Base-by-base conservation (phyloP, 2,888 invertebrate species). In the Litoditis marina region DNA sequence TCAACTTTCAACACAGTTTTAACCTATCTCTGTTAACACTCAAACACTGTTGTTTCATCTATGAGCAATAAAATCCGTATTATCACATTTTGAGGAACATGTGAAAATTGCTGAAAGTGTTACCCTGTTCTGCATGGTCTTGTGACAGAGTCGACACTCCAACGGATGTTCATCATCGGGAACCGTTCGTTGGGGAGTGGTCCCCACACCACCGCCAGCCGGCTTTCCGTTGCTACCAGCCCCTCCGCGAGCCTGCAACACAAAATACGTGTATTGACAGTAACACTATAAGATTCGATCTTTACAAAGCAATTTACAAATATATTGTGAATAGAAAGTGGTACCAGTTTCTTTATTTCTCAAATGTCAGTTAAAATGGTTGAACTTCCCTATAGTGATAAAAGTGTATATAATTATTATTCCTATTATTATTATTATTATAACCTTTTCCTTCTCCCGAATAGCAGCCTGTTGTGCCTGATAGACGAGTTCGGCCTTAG, bases 131-230 rank as follows among this genome's bases (percentile, higher is more conserved):
- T 78, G 73, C 71, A 80, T 76, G 16, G 74, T 74, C 65, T 81
- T 81, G 63, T 77, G 70, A 65, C 81, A 81, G n/a, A 79, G 62
- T n/a, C 68, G 59, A 61, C 81, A 81, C 67, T 79, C 78, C 34
- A 81, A 60, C 25, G 76, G 73, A 44, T 80, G 80, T 53, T 81
- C 80, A 54, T 78, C 77, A 63, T 74, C 71, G 5, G 69, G 57
- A 31, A 62, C 46, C 27, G 42, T 44, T 16, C 62, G 46, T n/a
- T n/a, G n/a, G 8, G 46, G 50, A 36, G 49, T 39, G 31, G 31
- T 32, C 6, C 4, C 19, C 47, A 32, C 22, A 32, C 47, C 32
- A 32, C 44, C 22, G 30, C 16, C 11, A 25, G n/a, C n/a, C n/a
- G n/a, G n/a, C n/a, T n/a, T n/a, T n/a, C n/a, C n/a, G n/a, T n/a